Evolutionary conservation across 2,797 vertebrate species (phyloP), one percentile per base, ranked within the genome.

Genomic region (Phalanger gymnotis): DNA sequence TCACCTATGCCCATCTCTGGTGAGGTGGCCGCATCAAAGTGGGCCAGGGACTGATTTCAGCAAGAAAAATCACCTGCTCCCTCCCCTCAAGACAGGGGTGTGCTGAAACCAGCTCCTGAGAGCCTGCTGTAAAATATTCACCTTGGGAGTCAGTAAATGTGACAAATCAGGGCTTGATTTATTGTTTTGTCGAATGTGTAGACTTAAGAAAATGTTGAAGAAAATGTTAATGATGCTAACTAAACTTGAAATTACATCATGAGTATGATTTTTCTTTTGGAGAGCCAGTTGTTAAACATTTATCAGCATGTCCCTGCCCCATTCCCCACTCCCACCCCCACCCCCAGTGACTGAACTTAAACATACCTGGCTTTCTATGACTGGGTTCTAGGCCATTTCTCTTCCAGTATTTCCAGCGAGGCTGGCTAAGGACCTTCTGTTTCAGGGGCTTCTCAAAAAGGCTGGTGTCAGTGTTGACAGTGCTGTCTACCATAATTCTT

Each of bases 341-440:
- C 81, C 22, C n/a, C 55, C 14, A 22, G 66, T 54, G 22, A 40
- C 66, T 90, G 57, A 5, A 10, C 16, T 13, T 19, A n/a, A 94
- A 95, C 0, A 34, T 98, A 99, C 99, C 99, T 99, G 99, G 98
- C 96, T 98, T 98, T 57, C 96, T 98, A 92, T 96, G 97, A 0
- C 97, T 97, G 52, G 98, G 99, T 55, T 99, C 98, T 2, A 97
- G 73, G 34, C 98, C 97, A 0, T 97, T 99, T 96, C 97, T 99
- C 95, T 98, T 99, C 99, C 99, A 99, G 91, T 99, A 99, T 93
- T 97, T 99, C 99, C 99, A 99, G 16, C 97, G 95, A 0, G 98
- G 98, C 95, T 95, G 98, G 58, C 92, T 96, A 91, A 96, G 96
- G 61, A 96, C 91, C 51, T 97, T 95, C 51, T 94, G 61, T 53